Evolutionary conservation across 1,140 invertebrate genomes (phyloP), one percentile per base, ranked within the genome.

Genomic region (Bicyclus anynana): DNA sequence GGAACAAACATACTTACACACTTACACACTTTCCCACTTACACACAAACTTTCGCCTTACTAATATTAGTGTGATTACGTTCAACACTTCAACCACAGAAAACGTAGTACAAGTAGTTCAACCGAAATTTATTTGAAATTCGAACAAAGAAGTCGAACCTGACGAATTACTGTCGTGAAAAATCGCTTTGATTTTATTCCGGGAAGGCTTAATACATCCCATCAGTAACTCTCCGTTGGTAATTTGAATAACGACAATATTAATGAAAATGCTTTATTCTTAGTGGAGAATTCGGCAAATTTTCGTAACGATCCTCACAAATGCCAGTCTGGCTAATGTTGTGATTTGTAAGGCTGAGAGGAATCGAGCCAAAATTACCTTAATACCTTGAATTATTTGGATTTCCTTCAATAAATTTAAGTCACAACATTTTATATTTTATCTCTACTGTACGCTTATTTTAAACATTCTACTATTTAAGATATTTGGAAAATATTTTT

Each of bases 181-280:
- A 33, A 33, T 12, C 29, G 37, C 16, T 38, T 38, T 10, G 37
- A 38, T 38, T 38, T 38, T 38, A 38, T 38, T 17, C 37, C 13
- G 14, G 13, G 13, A 38, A 38, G 5, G 37, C 37, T 38, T 38
- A 38, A 38, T 38, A 38, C 37, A 38, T 38, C 37, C 16, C 37
- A 38, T 38, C 37, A 38, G 37, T 10, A 38, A 38, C 37, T 38
- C 37, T 38, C 37, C 6, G 37, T 38, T 16, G 37, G 37, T 38
- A 38, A 38, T 38, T 38, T 38, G 37, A 38, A 38, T 38, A 38
- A 38, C 37, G 37, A 38, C 37, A 38, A 17, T 38, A 38, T 38
- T 38, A 38, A 38, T 38, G 37, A 38, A 38, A 38, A 33, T 17
- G 37, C 37, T 38, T 38, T 38, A 38, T 38, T 38, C 37, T 38